A percentile compares a stretch with the other conserved stretches of the same genome.
phyloP scores from a whole-genome alignment of 1,140 invertebrate genomes.

The Nephotettix cincticeps region DNA sequence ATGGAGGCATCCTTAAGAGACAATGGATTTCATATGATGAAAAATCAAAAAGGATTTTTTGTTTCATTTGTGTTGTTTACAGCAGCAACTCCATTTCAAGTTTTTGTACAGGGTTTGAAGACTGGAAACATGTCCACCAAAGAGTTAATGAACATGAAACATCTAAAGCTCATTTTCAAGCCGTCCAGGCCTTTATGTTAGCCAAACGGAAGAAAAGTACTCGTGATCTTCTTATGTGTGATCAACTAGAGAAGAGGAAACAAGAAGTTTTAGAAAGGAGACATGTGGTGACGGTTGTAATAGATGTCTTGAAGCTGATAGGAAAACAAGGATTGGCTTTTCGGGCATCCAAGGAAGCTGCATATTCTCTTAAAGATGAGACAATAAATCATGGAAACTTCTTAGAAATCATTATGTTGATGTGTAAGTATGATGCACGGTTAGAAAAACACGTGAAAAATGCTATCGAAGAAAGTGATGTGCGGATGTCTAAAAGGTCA shows the following conservation, averaged over 20 bases:
- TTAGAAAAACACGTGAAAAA: slow-evolving; percentile 11
- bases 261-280: too few species aligned
- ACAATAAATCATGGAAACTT: background rate
- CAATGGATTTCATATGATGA: background rate
- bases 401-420: background rate
- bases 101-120: background rate
- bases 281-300: background rate
- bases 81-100: background rate
- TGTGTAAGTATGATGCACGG: background rate
- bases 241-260: too few species aligned
- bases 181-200: background rate
- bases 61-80: background rate
- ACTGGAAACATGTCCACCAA: background rate
- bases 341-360: background rate
- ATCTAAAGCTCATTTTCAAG: background rate
- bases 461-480: background rate
- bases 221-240: background rate
- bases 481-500: background rate
- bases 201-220: background rate
- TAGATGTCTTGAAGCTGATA: background rate
- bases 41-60: background rate
- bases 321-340: background rate
- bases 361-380: background rate
- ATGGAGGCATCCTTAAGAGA: background rate
- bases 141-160: background rate